A percentile compares a stretch with the other conserved stretches of the same genome.
Evolutionary conservation across 1,140 invertebrate species (phyloP).

Genomic region (Zaprionus tsacasi): DNA sequence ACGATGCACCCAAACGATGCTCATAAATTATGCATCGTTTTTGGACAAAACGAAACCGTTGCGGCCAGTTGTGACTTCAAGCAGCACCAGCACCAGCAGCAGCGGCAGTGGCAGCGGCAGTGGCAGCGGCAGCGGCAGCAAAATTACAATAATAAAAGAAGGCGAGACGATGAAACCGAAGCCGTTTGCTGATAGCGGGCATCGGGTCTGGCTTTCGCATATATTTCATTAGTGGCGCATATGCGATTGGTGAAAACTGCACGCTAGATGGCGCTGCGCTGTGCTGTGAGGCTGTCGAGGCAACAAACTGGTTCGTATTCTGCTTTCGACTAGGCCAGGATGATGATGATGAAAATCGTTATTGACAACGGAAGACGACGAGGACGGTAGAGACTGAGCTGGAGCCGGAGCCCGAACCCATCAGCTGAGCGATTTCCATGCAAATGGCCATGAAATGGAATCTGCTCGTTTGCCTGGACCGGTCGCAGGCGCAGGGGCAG

Average conservation of each 20-base stretch:
- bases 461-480: constrained; percentile 54
- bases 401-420: constrained; percentile 11
- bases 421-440: constrained; percentile 72
- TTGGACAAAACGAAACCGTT: constrained; percentile 77
- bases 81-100: not conserved
- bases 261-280: constrained; percentile 54
- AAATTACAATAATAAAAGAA: constrained; percentile 67
- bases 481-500: constrained; percentile 36
- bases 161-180: constrained; percentile 53
- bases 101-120: constrained; percentile 16
- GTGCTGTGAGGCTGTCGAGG: not conserved
- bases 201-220: constrained; percentile 71
- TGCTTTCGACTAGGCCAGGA: constrained; percentile 63
- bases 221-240: constrained; percentile 75
- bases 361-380: constrained; percentile 77
- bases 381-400: constrained; percentile 5
- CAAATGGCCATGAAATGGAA: constrained; percentile 82
- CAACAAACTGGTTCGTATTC: constrained; percentile 73
- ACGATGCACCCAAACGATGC: constrained; percentile 69
- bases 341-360: constrained; percentile 81
- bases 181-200: constrained; percentile 63
- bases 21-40: constrained; percentile 80
- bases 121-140: constrained; percentile 14
- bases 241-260: constrained; percentile 69
- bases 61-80: constrained; percentile 16